Evolutionary conservation across 2,797 vertebrate species (phyloP).

Genomic region (Micropoecilia bifurca): DNA sequence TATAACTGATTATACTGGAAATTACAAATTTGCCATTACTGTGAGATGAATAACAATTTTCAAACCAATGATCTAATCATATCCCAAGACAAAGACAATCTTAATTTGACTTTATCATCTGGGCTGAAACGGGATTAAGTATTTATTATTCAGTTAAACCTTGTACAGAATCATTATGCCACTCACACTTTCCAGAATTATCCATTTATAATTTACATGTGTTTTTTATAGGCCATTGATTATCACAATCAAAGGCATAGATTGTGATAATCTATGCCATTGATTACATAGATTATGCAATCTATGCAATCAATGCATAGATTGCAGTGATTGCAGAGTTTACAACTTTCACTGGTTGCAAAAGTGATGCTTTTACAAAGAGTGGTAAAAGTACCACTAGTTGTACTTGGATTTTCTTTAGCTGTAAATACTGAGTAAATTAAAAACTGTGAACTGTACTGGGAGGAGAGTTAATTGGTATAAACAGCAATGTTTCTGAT

Average conservation of each 20-base stretch:
- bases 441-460: not conserved
- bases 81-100: not conserved
- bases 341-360: too few species aligned
- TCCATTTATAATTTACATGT: not conserved
- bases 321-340: too few species aligned
- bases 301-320: too few species aligned
- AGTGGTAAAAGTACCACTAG: not conserved
- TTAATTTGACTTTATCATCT: not conserved
- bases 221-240: not conserved
- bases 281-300: too few species aligned
- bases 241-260: not conserved
- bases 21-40: not conserved
- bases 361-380: not conserved
- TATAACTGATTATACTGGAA: not conserved
- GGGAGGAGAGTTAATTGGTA: not conserved
- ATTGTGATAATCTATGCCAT: too few species aligned
- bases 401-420: not conserved
- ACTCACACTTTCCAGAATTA: not conserved
- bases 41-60: not conserved
- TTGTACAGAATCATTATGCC: not conserved
- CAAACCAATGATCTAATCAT: not conserved
- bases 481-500: not conserved
- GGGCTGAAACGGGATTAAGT: not conserved
- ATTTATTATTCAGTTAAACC: not conserved
- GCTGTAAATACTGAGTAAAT: not conserved